Evolutionary conservation across 2,797 vertebrate genomes (phyloP).

Genomic region (Lutra lutra): DNA sequence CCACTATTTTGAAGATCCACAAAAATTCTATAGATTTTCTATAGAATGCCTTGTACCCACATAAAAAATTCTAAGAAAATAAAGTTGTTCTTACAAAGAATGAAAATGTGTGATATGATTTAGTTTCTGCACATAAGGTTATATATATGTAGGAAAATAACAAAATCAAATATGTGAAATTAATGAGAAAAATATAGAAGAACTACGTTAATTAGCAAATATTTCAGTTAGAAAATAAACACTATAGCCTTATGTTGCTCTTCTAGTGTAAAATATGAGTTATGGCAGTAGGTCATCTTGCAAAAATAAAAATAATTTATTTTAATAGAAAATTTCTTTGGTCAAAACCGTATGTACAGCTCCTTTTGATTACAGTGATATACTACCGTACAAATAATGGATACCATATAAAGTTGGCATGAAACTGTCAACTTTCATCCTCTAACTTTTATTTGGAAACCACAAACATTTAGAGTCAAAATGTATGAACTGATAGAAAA

Average conservation of each 20-base stretch:
- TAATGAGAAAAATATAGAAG: constrained; percentile 54
- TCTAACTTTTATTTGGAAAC: constrained; percentile 74
- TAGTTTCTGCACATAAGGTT: background rate
- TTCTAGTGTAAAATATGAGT: constrained; percentile 69
- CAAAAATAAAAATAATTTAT: constrained; percentile 77
- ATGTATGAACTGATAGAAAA: constrained; percentile 70
- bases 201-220: constrained; percentile 45
- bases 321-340: constrained; percentile 78
- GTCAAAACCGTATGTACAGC: constrained; percentile 75
- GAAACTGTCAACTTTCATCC: constrained; percentile 76
- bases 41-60: background rate
- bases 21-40: background rate
- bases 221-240: constrained; percentile 62
- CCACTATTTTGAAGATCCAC: background rate
- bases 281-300: constrained; percentile 72
- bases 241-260: background rate
- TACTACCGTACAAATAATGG: constrained; percentile 77
- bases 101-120: constrained; percentile 8
- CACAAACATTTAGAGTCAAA: constrained; percentile 77
- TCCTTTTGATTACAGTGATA: constrained; percentile 80
- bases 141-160: background rate
- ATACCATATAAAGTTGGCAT: constrained; percentile 75
- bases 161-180: constrained; percentile 34
- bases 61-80: background rate
- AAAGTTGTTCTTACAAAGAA: background rate